These are phyloP conservation scores for Mus minutoides DNA, from an alignment of 2,797 vertebrate genomes.

Conservation along the genomic window DNA sequence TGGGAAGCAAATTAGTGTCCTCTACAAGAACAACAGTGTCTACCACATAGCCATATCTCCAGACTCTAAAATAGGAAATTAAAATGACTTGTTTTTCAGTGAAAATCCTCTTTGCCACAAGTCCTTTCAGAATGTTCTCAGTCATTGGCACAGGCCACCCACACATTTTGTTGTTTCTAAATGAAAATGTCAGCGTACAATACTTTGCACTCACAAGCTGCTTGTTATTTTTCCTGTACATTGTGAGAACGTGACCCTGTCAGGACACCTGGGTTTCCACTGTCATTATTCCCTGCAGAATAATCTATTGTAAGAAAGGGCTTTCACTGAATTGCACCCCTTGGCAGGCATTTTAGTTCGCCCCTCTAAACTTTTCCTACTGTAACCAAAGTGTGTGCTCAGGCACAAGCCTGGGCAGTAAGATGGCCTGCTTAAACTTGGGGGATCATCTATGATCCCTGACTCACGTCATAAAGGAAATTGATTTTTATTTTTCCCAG, in stretches of 20 bases:
- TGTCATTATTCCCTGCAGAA: background rate
- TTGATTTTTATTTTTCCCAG: conserved; percentile 75
- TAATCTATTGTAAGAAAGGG: background rate
- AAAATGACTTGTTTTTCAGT: background rate
- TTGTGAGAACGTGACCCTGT: background rate
- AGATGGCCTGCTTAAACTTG: background rate
- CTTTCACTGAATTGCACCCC: background rate
- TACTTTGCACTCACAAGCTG: background rate
- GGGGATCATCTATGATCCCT: background rate
- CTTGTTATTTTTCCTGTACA: background rate
- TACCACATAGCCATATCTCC: background rate
- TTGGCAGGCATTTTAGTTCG: background rate
- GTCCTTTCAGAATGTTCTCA: background rate
- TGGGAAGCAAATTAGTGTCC: background rate
- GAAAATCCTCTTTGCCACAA: background rate
- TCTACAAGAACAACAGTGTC: background rate
- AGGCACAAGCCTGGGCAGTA: conserved; percentile 35
- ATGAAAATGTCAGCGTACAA: rapidly evolving
- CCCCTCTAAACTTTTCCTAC: background rate
- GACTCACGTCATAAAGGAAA: conserved; percentile 69
- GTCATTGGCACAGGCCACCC: background rate
- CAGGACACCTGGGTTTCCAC: too few species aligned
- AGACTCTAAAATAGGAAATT: background rate
- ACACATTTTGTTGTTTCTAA: background rate
- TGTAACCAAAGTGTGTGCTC: background rate